These are phyloP conservation scores for human (Homo sapiens) DNA, from an alignment of 2,113 vertebrate species.

Conservation along the genomic window DNA sequence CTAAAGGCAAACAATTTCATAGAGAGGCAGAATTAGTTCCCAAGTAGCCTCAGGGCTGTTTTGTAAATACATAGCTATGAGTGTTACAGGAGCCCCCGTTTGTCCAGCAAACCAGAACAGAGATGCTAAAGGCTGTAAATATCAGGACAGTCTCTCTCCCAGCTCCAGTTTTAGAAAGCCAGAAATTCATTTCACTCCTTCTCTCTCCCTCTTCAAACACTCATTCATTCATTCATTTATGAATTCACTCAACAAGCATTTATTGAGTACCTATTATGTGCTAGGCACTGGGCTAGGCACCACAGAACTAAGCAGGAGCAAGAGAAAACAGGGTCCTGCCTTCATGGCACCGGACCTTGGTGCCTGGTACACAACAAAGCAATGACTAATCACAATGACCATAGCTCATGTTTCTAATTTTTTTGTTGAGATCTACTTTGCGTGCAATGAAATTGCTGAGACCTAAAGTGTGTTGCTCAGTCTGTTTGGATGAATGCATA, in stretches of 20 bases:
- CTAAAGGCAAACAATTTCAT: conserved; percentile 60
- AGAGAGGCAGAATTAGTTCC: not conserved
- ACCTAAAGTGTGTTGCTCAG: not conserved
- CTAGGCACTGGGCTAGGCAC: not conserved
- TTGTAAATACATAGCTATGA: conserved; percentile 11
- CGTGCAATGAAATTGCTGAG: not conserved
- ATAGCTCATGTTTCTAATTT: not conserved
- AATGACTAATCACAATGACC: too few species aligned
- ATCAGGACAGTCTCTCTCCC: not conserved
- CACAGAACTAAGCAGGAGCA: not conserved
- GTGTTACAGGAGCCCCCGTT: not conserved
- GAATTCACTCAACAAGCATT: not conserved
- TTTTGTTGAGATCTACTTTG: not conserved
- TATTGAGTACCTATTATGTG: not conserved
- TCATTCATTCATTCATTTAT: not conserved
- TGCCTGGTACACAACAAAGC: too few species aligned
- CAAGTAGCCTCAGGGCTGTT: conserved; percentile 28
- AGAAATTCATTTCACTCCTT: not conserved
- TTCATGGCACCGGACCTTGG: rapidly evolving
- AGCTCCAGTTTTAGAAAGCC: not conserved
- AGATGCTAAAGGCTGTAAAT: not conserved
- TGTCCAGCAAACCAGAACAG: conserved; percentile 46
- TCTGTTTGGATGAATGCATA: not conserved
- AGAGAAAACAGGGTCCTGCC: not conserved
- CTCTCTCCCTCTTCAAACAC: not conserved